These are phyloP conservation scores for Caenorhabditis sinica DNA, from an alignment of 2,888 invertebrate species.

Conservation along the genomic window DNA sequence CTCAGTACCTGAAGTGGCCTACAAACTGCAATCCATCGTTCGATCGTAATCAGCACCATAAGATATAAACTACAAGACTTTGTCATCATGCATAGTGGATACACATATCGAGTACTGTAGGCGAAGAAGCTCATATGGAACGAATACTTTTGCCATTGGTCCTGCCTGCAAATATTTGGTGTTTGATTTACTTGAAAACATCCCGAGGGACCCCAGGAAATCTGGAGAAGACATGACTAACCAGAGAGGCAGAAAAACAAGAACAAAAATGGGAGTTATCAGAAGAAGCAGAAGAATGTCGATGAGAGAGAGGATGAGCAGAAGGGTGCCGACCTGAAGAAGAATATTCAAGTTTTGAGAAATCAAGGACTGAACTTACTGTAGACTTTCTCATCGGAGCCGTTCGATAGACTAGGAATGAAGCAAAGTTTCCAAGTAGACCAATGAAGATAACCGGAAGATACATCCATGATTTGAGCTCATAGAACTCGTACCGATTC, in stretches of 20 bases:
- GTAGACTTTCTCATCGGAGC: slow-evolving; percentile 63
- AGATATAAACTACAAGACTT: slow-evolving; percentile 63
- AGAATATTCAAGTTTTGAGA: neutral
- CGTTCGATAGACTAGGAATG: slow-evolving; percentile 61
- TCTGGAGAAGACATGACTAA: slow-evolving; percentile 27
- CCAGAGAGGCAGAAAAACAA: slow-evolving; percentile 64
- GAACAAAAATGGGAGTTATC: slow-evolving; percentile 53
- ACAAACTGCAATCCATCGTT: slow-evolving; percentile 68
- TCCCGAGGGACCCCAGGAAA: slow-evolving; percentile 26
- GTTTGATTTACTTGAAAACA: slow-evolving; percentile 18
- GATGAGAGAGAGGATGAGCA: slow-evolving; percentile 62
- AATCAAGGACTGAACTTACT: slow-evolving; percentile 23
- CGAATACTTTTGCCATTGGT: slow-evolving; percentile 60
- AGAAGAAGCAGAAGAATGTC: slow-evolving; percentile 62
- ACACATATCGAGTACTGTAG: slow-evolving; percentile 50
- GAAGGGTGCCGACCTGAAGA: slow-evolving; percentile 60
- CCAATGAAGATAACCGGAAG: slow-evolving; percentile 60
- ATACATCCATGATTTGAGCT: slow-evolving; percentile 63
- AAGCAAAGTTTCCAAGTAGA: slow-evolving; percentile 65
- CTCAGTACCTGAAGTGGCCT: slow-evolving; percentile 55
- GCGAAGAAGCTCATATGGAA: slow-evolving; percentile 52
- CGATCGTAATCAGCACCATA: slow-evolving; percentile 65
- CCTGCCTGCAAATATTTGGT: slow-evolving; percentile 48
- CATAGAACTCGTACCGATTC: slow-evolving; percentile 64
- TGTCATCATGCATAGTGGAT: slow-evolving; percentile 66